These are phyloP conservation scores for Antennarius striatus DNA, from an alignment of 2,113 vertebrate genomes.

Conservation along the genomic window DNA sequence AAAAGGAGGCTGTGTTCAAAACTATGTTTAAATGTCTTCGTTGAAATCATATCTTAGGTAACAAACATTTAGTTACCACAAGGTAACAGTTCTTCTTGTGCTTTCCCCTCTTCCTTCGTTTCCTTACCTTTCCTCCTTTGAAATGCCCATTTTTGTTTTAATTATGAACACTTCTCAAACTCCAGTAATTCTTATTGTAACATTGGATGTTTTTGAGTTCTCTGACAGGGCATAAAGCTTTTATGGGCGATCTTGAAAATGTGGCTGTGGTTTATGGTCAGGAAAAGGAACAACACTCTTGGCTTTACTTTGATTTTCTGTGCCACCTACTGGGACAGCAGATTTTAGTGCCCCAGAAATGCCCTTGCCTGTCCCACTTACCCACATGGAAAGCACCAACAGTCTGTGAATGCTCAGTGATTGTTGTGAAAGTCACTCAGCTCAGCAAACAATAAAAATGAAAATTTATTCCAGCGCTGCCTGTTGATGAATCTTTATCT, in stretches of 20 bases:
- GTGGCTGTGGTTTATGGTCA: slow-evolving; percentile 22
- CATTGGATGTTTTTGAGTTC: not conserved
- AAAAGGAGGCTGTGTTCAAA: slow-evolving; percentile 2
- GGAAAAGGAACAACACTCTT: slow-evolving; percentile 14
- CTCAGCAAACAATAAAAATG: slow-evolving; percentile 32
- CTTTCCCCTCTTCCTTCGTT: not conserved
- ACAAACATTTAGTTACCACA: slow-evolving; percentile 7
- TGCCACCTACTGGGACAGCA: slow-evolving; percentile 18
- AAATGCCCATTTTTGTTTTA: not conserved
- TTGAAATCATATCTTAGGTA: slow-evolving; percentile 13
- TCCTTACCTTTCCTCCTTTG: not conserved
- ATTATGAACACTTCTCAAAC: too few relatives aligned
- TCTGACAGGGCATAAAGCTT: slow-evolving; percentile 16
- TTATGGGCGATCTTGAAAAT: slow-evolving; percentile 21
- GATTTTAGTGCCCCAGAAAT: slow-evolving; percentile 25
- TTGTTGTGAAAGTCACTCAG: slow-evolving; percentile 27
- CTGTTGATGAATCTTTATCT: not conserved
- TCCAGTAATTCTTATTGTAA: not conserved
- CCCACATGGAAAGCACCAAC: slow-evolving; percentile 23
- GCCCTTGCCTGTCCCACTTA: slow-evolving; percentile 40
- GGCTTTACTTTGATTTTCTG: not conserved
- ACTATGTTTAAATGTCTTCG: not conserved
- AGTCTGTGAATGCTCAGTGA: slow-evolving; percentile 25
- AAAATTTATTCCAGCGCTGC: slow-evolving; percentile 1
- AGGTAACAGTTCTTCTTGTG: too few relatives aligned